phyloP scores from a whole-genome alignment of 1,140 invertebrate species.

The Homarus americanus region DNA sequence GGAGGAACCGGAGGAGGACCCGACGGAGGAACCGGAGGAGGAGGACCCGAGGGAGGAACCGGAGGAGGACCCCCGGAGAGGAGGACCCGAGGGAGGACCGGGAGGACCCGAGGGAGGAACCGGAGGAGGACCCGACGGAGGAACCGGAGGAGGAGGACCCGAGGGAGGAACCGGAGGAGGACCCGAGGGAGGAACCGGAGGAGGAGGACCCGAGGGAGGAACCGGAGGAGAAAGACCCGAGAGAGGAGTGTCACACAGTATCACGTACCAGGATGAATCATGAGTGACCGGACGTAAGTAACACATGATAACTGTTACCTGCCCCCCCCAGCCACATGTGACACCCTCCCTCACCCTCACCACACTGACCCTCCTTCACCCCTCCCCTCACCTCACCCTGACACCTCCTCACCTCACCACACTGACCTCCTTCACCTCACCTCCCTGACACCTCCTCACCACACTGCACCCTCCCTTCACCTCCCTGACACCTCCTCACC shows the following conservation, averaged over 20 bases:
- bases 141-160: neutral
- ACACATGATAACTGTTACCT: too few relatives aligned
- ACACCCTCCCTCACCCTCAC: too few relatives aligned
- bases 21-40: neutral
- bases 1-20: neutral
- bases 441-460: neutral
- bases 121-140: neutral
- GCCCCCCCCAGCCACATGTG: too few relatives aligned
- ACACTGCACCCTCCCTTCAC: neutral
- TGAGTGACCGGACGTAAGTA: too few relatives aligned
- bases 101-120: neutral
- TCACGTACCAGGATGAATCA: too few relatives aligned
- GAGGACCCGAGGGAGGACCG: neutral
- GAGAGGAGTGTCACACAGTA: too few relatives aligned
- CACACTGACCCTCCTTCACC: too few relatives aligned
- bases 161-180: neutral
- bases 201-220: neutral
- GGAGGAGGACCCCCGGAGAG: neutral
- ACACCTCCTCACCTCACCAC: neutral
- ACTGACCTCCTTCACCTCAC: neutral
- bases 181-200: neutral
- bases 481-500: too few relatives aligned
- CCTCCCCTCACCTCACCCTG: too few relatives aligned
- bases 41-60: neutral
- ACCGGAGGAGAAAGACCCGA: neutral